Base-by-base conservation (phyloP, 2,797 vertebrate species). In the Tamandua tetradactyla region DNA sequence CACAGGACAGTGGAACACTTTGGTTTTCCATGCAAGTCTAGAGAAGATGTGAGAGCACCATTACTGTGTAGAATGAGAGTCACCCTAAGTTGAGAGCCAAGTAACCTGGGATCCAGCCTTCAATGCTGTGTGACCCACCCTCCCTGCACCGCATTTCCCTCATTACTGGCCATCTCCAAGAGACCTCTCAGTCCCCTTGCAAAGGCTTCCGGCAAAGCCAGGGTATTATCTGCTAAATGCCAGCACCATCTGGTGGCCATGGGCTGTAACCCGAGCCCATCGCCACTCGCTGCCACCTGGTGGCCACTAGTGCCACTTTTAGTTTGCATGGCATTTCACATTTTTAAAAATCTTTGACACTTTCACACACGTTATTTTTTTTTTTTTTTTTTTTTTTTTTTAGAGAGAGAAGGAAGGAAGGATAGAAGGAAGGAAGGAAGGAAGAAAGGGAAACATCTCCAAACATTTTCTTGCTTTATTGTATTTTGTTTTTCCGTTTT, bases 231-330 rank as follows among this genome's bases (percentile, higher is more conserved):
- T 79, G 71, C 96, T 96, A 95, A 96, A 93, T 96, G 92, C 92
- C 96, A 97, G 97, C 97, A 91, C 97, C 97, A 97, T 96, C 97
- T 97, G 96, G 96, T 94, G 96, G 96, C 27, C 61, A 18, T 49
- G 55, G 87, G 49, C 89, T 78, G 94, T 88, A 96, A 90, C 85
- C 90, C 82, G 78, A 62, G 32, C 79, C 87, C 76, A 18, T 69
- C 71, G 35, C 37, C 37, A 91, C 82, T 74, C 68, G 92, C 89
- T 95, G 96, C 95, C 97, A 96, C 87, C 96, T 95, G 72, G 95
- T 94, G 97, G 95, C 59, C n/a, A 25, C 32, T 57, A 64, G 61
- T 69, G 68, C 55, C 42, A 52, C 27, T 42, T 32, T 81, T 74
- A 42, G 42, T 93, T 84, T 87, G 71, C 27, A 17, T 44, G 76